Base-by-base conservation (phyloP, 1,140 invertebrate species). In the Drosophila rhopaloa region DNA sequence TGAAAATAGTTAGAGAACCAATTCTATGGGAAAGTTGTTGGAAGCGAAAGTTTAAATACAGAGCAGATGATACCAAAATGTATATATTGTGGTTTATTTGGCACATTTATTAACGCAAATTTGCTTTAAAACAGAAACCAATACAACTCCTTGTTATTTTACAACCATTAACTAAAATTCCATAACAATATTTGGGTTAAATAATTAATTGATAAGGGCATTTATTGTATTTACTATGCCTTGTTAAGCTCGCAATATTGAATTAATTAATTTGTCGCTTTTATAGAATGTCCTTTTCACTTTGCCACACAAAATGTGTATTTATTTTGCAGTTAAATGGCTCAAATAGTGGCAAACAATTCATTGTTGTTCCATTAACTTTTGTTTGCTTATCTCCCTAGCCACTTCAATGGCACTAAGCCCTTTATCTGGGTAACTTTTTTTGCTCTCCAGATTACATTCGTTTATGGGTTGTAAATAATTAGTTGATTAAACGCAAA, bases 391-490 rank as follows among this genome's bases (percentile, higher is more conserved):
- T 58, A 68, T 68, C 65, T 68, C 38, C 10, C 58, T 14, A n/a
- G 13, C 32, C 65, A 57, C 65, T 71, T 70, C 46, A 24, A 57
- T 37, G 35, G 19, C 40, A 66, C 44, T 60, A 50, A 60, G 44
- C 43, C 19, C 29, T 58, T 71, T 58, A 72, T 71, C 68, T 40
- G 67, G 43, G 6, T 35, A 40, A 54, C 54, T 35, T 53, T 38
- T 53, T 46, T 73, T 14, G 37, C 62, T 67, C 61, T 55, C 35
- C 9, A 29, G 65, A 71, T 75, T 68, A 75, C 61, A 43, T 68
- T 68, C 55, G 47, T 58, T 81, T 82, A 81, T 78, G 76, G 79
- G 58, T 54, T 40, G 57, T 76, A 72, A 72, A 81, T 72, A 76
- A 57, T 63, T 71, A 43, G 65, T 78, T 82, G 58, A 83, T 79